Evolutionary conservation across 2,113 vertebrate genomes (phyloP).

Genomic region (Crotalus tigris): DNA sequence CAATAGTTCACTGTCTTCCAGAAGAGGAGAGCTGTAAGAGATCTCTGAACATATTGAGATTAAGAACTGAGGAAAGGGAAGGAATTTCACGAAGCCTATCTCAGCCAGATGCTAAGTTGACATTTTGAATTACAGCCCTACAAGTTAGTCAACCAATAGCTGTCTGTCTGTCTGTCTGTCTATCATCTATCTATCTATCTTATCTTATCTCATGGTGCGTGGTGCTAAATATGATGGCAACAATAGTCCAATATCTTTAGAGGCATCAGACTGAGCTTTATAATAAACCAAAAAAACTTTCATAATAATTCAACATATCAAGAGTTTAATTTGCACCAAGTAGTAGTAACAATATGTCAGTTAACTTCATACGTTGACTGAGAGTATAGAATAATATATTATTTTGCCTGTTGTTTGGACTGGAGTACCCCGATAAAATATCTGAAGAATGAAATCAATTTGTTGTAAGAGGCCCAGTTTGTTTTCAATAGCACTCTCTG

Average conservation of each 20-base stretch:
- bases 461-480: background rate
- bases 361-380: too few species aligned
- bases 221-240: background rate
- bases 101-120: background rate
- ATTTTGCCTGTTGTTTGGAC: background rate
- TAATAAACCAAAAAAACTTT: background rate
- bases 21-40: background rate
- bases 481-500: fast-evolving
- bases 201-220: too few species aligned
- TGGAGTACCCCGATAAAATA: background rate
- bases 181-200: too few species aligned
- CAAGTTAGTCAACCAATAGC: background rate
- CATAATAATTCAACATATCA: background rate
- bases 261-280: background rate
- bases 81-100: background rate
- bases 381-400: background rate
- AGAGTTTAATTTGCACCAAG: background rate
- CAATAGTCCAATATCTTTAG: background rate
- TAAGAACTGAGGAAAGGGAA: background rate
- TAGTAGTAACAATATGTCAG: slow-evolving; percentile 3
- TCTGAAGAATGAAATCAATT: fast-evolving
- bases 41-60: too few species aligned
- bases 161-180: background rate
- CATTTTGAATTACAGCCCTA: background rate
- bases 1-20: background rate